Conservation (phyloP, 1,140 invertebrate species). For the Maniola jurtina region DNA sequence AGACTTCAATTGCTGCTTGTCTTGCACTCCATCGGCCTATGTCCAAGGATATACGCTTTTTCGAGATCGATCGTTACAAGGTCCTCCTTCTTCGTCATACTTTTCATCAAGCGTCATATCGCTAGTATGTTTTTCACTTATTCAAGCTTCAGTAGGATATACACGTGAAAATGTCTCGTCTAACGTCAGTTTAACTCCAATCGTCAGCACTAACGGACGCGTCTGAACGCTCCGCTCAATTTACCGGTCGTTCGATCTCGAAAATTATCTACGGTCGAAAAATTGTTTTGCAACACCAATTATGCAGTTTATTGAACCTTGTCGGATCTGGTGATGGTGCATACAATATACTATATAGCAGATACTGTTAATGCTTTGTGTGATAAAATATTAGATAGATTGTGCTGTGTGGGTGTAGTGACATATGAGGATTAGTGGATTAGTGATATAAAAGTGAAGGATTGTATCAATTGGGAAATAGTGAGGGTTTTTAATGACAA, state of each 20-base stretch:
- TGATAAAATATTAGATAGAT: slow-evolving; percentile 18
- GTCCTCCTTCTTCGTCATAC: no score
- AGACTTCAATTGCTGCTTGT: no score
- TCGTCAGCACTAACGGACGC: not conserved
- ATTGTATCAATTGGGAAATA: not conserved
- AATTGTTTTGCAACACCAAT: slow-evolving; percentile 18
- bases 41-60: no score
- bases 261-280: slow-evolving; percentile 18
- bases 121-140: not conserved
- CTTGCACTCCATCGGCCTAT: no score
- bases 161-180: not conserved
- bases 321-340: not conserved
- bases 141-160: not conserved
- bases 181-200: slow-evolving; percentile 2
- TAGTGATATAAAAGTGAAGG: not conserved
- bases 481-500: not conserved
- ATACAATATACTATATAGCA: not conserved
- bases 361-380: not conserved
- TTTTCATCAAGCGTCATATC: not conserved
- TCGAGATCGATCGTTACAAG: no score
- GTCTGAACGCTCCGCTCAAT: not conserved
- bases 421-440: not conserved
- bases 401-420: not conserved
- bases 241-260: not conserved
- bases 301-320: slow-evolving; percentile 21